These are phyloP conservation scores for Brachionus calyciflorus DNA, from an alignment of 1,140 invertebrate genomes.

Conservation along the genomic window DNA sequence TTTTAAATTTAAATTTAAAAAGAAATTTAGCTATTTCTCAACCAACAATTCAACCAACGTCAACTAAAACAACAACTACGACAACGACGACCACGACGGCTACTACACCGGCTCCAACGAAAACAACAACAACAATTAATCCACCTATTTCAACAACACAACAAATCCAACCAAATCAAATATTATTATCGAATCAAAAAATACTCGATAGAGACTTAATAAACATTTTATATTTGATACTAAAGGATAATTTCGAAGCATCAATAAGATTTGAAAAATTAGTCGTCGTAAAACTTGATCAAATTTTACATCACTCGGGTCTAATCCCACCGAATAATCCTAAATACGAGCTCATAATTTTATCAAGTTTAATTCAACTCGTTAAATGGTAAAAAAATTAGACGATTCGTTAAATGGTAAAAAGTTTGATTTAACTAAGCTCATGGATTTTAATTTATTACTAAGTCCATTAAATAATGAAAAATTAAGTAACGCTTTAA, in stretches of 20 bases:
- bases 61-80: neutral
- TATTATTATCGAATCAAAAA: neutral
- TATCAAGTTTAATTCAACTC: constrained; percentile 82
- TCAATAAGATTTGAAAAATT: constrained; percentile 12
- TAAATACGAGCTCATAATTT: constrained; percentile 79
- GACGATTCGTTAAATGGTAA: constrained; percentile 89
- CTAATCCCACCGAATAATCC: no score
- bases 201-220: constrained; percentile 29
- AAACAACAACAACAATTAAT: no score
- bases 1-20: constrained; percentile 17
- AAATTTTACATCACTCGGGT: no score
- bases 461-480: no score
- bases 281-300: no score
- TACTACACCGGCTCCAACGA: no score
- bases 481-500: no score
- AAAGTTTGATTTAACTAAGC: no score
- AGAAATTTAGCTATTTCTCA: neutral
- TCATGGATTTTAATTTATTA: no score
- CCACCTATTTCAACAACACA: neutral
- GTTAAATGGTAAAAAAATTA: constrained; percentile 75
- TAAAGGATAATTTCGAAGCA: neutral
- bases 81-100: neutral
- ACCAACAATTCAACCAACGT: no score
- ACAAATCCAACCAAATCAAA: neutral
- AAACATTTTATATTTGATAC: neutral